A percentile compares a stretch with the other conserved stretches of the same genome.
These are phyloP conservation scores for Calcarius lapponicus DNA, from an alignment of 2,797 vertebrate genomes.

Conservation along the genomic window DNA sequence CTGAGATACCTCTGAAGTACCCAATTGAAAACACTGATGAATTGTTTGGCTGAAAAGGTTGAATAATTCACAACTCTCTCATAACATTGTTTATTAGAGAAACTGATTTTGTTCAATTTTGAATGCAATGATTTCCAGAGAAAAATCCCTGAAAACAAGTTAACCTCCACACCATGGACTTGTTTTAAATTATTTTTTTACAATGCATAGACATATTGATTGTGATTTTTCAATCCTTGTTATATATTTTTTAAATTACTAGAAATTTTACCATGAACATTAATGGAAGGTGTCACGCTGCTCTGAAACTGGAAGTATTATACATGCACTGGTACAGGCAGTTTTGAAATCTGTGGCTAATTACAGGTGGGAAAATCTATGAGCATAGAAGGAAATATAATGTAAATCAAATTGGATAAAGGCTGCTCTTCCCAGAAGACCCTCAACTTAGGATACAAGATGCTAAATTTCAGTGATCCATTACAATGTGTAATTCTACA, in stretches of 20 bases:
- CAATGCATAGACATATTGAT: not conserved
- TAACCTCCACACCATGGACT: not conserved
- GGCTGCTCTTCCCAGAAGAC: not conserved
- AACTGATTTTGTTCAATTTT: not conserved
- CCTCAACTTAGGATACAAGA: not conserved
- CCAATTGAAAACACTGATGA: accelerated
- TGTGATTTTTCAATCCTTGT: not conserved
- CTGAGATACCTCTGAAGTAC: not conserved
- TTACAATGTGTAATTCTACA: too few relatives aligned
- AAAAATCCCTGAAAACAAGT: not conserved
- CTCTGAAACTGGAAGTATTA: not conserved
- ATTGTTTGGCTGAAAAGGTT: not conserved
- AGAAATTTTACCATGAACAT: not conserved
- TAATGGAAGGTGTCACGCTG: not conserved
- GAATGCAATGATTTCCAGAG: not conserved
- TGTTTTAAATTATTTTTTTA: not conserved
- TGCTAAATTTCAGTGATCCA: not conserved
- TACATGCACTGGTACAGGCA: not conserved
- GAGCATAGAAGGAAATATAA: not conserved
- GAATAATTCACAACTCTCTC: not conserved
- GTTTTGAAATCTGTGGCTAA: not conserved
- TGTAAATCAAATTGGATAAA: not conserved
- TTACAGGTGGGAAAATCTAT: not conserved
- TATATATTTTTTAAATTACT: not conserved
- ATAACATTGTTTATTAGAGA: not conserved